Evolutionary conservation across 2,113 vertebrate genomes (phyloP).

Genomic region (Nansenia antarctica): DNA sequence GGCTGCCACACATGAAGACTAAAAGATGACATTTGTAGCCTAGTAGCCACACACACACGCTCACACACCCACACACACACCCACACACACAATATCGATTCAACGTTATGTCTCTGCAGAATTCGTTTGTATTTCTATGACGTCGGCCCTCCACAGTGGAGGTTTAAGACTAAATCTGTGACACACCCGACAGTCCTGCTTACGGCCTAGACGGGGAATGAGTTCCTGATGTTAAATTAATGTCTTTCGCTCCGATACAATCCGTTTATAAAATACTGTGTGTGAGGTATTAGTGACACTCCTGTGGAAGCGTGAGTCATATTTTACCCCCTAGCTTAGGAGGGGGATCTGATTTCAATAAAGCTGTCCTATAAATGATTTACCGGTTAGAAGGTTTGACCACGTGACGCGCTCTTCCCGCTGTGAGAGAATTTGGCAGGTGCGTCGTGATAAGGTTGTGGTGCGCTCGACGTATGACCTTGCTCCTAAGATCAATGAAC

Average conservation of each 20-base stretch:
- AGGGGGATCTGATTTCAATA: neutral
- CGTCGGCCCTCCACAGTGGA: neutral
- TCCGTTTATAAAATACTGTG: slow-evolving; percentile 8
- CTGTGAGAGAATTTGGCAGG: neutral
- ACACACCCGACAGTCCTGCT: neutral
- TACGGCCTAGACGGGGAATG: slow-evolving; percentile 7
- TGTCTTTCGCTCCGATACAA: slow-evolving; percentile 11
- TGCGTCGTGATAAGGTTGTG: neutral
- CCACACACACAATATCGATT: no score
- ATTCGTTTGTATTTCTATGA: no score
- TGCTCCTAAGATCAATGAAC: neutral
- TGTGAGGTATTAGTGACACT: neutral
- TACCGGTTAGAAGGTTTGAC: slow-evolving; percentile 1
- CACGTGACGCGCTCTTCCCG: neutral
- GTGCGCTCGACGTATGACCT: no score
- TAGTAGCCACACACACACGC: no score
- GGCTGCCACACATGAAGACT: no score
- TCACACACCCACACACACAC: no score
- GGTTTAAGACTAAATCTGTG: slow-evolving; percentile 7
- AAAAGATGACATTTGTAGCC: no score
- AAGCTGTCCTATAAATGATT: neutral
- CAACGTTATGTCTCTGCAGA: no score
- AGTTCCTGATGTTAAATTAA: slow-evolving; percentile 16
- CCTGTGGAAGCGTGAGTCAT: neutral
- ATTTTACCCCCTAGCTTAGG: no score